A percentile compares a stretch with the other conserved stretches of the same genome.
These are phyloP conservation scores for Plagodis dolabraria DNA, from an alignment of 2,888 invertebrate genomes.

Conservation along the genomic window DNA sequence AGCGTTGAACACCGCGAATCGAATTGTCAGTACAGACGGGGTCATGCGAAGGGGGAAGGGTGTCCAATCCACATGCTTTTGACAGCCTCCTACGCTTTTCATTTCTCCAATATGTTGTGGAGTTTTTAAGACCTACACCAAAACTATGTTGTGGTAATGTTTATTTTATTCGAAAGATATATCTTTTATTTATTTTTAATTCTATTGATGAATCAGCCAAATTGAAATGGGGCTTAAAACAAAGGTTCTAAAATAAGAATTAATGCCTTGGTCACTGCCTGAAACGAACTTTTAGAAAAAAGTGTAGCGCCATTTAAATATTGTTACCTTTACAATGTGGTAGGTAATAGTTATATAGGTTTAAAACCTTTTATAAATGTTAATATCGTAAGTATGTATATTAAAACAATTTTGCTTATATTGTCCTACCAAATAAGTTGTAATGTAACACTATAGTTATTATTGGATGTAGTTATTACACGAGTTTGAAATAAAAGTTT, in stretches of 20 bases:
- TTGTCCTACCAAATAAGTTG: constrained; percentile 4
- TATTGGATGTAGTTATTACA: constrained; percentile 31
- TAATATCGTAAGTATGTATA: constrained; percentile 17
- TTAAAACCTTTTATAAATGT: constrained; percentile 42
- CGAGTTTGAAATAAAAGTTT: constrained; percentile 13
- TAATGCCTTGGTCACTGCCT: constrained; percentile 10
- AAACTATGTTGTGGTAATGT: too few species aligned
- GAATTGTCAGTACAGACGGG: too few species aligned
- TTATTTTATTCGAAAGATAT: too few species aligned
- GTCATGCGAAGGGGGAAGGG: too few species aligned
- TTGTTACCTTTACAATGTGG: constrained; percentile 39
- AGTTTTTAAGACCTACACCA: too few species aligned
- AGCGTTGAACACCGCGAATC: too few species aligned
- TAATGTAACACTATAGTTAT: constrained; percentile 11
- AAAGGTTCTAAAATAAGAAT: constrained; percentile 3
- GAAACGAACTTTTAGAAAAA: constrained; percentile 3
- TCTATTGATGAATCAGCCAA: background rate
- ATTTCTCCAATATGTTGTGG: too few species aligned
- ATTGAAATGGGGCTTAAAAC: constrained; percentile 1
- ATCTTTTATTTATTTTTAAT: background rate
- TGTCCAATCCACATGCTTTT: too few species aligned
- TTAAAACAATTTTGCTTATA: constrained; percentile 1
- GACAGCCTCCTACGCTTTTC: too few species aligned
- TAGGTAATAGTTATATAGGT: constrained; percentile 50
- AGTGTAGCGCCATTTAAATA: constrained; percentile 22